Percentiles rank a stretch among this genome's conserved stretches.
Conservation (phyloP, 2,888 invertebrate species). For the Proisotoma minuta region DNA sequence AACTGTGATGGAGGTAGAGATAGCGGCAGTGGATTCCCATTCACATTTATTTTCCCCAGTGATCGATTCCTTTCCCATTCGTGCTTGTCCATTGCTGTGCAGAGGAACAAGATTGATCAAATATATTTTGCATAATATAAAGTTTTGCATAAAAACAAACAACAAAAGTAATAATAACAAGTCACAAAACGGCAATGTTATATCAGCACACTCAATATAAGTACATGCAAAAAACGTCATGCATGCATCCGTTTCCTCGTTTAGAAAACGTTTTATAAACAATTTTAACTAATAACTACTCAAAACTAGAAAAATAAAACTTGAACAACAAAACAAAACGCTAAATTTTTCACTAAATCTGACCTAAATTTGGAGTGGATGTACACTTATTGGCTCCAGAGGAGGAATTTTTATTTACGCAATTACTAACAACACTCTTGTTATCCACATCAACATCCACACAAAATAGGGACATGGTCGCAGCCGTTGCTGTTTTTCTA, state of each 20-base stretch:
- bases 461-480: slow-evolving; percentile 3
- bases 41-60: slow-evolving; percentile 8
- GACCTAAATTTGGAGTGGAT: slow-evolving; percentile 90
- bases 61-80: slow-evolving; percentile 25
- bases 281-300: not conserved
- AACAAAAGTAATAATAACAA: not conserved
- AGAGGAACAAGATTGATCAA: not conserved
- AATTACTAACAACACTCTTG: slow-evolving; percentile 20
- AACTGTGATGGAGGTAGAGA: not conserved
- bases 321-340: not conserved
- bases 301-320: too few species aligned
- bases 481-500: too few species aligned
- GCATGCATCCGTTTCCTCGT: too few species aligned
- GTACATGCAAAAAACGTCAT: too few species aligned
- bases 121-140: slow-evolving; percentile 57
- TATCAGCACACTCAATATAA: too few species aligned
- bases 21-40: slow-evolving; percentile 5
- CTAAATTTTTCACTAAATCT: slow-evolving; percentile 20
- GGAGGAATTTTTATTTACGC: slow-evolving; percentile 13
- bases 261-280: not conserved
- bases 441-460: slow-evolving; percentile 15
- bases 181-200: not conserved
- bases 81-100: not conserved
- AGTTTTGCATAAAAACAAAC: not conserved
- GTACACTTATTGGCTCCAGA: slow-evolving; percentile 58